A percentile compares a stretch with the other conserved stretches of the same genome.
Evolutionary conservation across 2,797 vertebrate species (phyloP).

Genomic region (Muscicapa comitata): DNA sequence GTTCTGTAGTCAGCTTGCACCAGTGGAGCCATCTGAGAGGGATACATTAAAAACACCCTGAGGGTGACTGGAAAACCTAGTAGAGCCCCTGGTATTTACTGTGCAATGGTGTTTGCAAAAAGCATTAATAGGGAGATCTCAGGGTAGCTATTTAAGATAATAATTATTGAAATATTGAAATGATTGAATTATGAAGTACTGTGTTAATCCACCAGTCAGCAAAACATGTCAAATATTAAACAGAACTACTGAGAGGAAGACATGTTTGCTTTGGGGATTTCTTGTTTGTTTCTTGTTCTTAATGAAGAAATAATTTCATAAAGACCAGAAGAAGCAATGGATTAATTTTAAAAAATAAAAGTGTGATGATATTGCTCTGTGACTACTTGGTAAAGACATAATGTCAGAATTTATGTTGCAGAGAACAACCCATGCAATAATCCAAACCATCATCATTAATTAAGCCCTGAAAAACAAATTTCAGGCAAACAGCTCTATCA

Average conservation of each 20-base stretch:
- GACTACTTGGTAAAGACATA: neutral
- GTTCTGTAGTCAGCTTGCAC: neutral
- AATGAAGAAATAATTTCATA: neutral
- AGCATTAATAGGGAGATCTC: neutral
- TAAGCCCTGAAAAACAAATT: neutral
- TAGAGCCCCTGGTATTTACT: neutral
- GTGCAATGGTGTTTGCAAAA: neutral
- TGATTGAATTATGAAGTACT: neutral
- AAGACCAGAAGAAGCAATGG: neutral
- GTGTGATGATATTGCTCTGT: neutral
- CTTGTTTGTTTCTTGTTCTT: neutral
- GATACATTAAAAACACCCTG: neutral
- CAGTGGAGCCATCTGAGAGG: neutral
- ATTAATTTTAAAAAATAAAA: neutral
- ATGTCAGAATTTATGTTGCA: neutral
- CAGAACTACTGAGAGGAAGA: neutral
- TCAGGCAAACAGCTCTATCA: neutral
- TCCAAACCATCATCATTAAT: neutral
- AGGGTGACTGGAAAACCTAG: neutral
- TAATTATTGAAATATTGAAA: neutral
- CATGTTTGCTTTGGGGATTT: rapidly evolving
- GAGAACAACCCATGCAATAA: neutral
- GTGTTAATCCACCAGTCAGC: neutral
- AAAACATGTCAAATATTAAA: neutral
- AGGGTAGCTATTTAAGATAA: neutral